Conservation (phyloP, 2,797 vertebrate genomes). For the Microctenopoma steveboyesi region DNA sequence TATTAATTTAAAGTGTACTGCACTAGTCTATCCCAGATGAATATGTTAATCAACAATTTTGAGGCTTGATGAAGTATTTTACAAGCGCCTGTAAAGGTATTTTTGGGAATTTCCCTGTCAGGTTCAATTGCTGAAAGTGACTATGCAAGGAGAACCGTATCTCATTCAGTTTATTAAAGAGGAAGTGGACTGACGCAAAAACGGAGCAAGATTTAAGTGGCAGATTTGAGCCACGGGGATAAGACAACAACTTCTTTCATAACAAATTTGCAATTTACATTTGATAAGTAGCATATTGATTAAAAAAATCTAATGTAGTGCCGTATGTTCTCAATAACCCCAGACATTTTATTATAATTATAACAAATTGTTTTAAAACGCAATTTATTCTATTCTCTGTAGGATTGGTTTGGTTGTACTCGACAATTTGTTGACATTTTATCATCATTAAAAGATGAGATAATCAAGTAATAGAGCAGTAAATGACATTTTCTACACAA, state of each 20-base stretch:
- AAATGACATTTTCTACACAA: too few relatives aligned
- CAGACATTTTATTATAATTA: neutral
- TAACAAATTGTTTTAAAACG: too few relatives aligned
- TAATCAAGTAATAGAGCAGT: too few relatives aligned
- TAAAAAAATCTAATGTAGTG: neutral
- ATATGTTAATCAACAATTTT: slow-evolving; percentile 82
- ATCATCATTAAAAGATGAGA: too few relatives aligned
- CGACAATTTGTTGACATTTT: too few relatives aligned
- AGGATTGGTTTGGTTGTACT: too few relatives aligned
- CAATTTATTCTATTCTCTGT: neutral
- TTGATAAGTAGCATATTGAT: neutral
- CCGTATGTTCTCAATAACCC: neutral
- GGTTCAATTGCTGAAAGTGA: slow-evolving; percentile 76
- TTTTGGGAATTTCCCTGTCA: slow-evolving; percentile 75
- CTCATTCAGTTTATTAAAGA: slow-evolving; percentile 59
- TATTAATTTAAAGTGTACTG: slow-evolving; percentile 79
- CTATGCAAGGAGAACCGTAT: slow-evolving; percentile 63
- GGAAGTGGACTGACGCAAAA: slow-evolving; percentile 48
- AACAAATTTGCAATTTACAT: slow-evolving; percentile 1
- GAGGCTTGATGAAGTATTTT: slow-evolving; percentile 78
- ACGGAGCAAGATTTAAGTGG: slow-evolving; percentile 47
- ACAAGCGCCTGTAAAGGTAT: slow-evolving; percentile 75
- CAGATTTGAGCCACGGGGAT: slow-evolving; percentile 24
- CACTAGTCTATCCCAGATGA: slow-evolving; percentile 65
- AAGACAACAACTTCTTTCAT: slow-evolving; percentile 6